phyloP scores from a whole-genome alignment of 1,140 invertebrate genomes.

The Calycopis cecrops region DNA sequence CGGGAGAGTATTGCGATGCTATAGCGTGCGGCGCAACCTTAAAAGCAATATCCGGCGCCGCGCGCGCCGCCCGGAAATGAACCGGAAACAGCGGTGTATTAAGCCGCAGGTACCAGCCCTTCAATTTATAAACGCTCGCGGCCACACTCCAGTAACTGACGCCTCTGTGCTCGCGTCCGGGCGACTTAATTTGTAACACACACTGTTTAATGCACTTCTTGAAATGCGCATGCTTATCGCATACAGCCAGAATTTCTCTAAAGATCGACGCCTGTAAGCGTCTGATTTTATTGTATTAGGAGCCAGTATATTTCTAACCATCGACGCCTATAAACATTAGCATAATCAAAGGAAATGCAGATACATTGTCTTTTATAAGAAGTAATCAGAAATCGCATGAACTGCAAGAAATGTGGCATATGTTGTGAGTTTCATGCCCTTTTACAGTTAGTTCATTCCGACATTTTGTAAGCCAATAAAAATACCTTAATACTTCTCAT shows the following conservation, averaged over 20 bases:
- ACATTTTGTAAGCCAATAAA: too few relatives aligned
- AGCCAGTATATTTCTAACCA: neutral
- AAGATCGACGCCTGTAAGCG: neutral
- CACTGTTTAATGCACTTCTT: slow-evolving; percentile 28
- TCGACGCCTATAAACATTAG: neutral
- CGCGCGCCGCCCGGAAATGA: slow-evolving; percentile 73
- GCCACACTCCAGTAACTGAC: slow-evolving; percentile 45
- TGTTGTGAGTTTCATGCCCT: too few relatives aligned
- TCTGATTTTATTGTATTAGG: too few relatives aligned
- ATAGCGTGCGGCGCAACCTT: slow-evolving; percentile 70
- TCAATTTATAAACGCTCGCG: slow-evolving; percentile 73
- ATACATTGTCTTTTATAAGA: too few relatives aligned
- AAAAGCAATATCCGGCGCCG: slow-evolving; percentile 75
- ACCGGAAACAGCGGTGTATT: slow-evolving; percentile 76
- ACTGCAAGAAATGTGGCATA: too few relatives aligned
- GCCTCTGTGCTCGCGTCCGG: slow-evolving; percentile 45
- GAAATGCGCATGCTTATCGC: neutral
- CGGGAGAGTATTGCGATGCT: slow-evolving; percentile 36
- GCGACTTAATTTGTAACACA: slow-evolving; percentile 58
- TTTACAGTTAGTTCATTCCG: too few relatives aligned
- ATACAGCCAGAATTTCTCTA: neutral
- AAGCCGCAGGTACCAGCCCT: slow-evolving; percentile 73
- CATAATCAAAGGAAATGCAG: neutral
- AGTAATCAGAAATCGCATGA: too few relatives aligned
- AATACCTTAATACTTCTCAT: too few relatives aligned